Percentiles rank a stretch among this genome's conserved stretches.
These are phyloP conservation scores for Sciurus niger DNA, from an alignment of 2,113 vertebrate genomes.

Conservation along the genomic window DNA sequence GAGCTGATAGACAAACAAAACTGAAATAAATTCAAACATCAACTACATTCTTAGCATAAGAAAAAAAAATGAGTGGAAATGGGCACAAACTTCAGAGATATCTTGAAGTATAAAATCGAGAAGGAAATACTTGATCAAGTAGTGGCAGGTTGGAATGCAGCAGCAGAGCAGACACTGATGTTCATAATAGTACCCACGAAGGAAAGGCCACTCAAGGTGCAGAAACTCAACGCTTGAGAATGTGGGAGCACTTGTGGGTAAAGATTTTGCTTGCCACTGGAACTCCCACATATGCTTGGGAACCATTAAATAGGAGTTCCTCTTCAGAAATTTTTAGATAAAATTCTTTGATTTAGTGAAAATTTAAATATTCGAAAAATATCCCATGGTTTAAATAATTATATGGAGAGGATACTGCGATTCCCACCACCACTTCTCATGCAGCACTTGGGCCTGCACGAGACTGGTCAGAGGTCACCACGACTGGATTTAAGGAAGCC, in stretches of 20 bases:
- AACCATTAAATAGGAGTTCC: not conserved
- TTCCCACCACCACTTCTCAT: not conserved
- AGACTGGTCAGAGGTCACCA: not conserved
- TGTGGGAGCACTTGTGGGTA: not conserved
- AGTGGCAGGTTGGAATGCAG: not conserved
- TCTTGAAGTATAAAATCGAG: not conserved
- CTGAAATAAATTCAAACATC: constrained; percentile 32
- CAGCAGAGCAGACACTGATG: not conserved
- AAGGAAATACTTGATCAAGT: not conserved
- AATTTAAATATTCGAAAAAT: not conserved
- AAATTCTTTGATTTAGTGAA: constrained; percentile 15
- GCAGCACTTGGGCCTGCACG: not conserved
- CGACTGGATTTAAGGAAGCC: not conserved
- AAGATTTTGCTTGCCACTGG: not conserved
- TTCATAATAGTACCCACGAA: not conserved
- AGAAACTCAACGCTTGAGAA: not conserved
- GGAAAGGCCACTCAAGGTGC: not conserved
- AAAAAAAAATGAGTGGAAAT: not conserved
- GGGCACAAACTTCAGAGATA: not conserved
- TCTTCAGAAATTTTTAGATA: constrained; percentile 23
- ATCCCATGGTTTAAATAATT: not conserved
- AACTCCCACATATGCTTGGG: not conserved
- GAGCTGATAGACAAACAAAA: not conserved
- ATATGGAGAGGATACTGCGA: not conserved
- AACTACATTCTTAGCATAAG: not conserved